Percentiles rank a stretch among this genome's conserved stretches.
phyloP scores from a whole-genome alignment of 1,140 invertebrate species.

The Drosophila nigrodunni region DNA sequence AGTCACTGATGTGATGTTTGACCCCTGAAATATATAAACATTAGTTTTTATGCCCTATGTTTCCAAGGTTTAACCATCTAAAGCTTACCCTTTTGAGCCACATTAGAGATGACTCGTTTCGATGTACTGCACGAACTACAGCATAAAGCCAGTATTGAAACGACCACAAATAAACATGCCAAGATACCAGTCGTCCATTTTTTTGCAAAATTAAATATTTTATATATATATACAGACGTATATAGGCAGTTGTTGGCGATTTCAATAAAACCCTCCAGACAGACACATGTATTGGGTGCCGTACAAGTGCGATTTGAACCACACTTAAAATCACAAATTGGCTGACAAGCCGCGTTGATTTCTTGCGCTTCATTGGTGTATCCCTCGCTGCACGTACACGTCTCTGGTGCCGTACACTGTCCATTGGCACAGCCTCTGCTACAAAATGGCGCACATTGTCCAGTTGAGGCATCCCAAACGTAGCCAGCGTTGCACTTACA shows the following conservation, averaged over 20 bases:
- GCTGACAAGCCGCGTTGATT: not conserved
- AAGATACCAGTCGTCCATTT: no score
- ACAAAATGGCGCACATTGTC: not conserved
- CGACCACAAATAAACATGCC: no score
- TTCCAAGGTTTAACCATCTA: no score
- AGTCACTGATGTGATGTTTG: no score
- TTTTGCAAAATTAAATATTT: no score
- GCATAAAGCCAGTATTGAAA: no score
- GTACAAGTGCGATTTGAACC: not conserved
- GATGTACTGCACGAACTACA: no score
- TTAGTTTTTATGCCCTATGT: no score
- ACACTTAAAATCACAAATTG: not conserved
- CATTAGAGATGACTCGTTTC: no score
- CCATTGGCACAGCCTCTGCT: conserved; percentile 8
- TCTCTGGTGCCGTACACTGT: not conserved
- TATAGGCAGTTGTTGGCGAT: not conserved
- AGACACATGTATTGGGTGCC: conserved; percentile 13
- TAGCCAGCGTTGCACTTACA: conserved; percentile 20
- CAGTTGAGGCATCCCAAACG: not conserved
- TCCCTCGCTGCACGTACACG: not conserved
- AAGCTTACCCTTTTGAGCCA: no score
- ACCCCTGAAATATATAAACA: no score
- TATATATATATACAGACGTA: no score
- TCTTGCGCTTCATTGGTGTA: not conserved
- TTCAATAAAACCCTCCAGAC: not conserved